Evolutionary conservation across 2,113 vertebrate genomes (phyloP), one percentile per base, ranked within the genome.

Genomic region (Nerophis lumbriciformis): DNA sequence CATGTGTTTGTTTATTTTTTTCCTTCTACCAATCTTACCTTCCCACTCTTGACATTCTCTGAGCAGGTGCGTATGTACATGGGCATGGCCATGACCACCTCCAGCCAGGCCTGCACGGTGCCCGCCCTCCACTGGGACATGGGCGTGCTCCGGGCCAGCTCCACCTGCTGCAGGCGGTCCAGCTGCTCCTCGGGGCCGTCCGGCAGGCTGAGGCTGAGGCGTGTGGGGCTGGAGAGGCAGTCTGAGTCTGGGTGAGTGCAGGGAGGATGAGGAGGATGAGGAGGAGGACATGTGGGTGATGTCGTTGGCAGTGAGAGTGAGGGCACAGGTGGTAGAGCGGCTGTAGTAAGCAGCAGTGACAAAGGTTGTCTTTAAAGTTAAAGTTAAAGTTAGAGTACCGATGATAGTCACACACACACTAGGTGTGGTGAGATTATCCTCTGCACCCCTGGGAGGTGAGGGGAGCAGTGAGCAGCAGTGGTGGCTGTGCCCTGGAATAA

Each of bases 71-170:
- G 92, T 53, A 88, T 91, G 56, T 94, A 94, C 92, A 94, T 94
- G 15, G 93, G 93, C 93, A 94, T 94, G 42, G 93, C 92, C 93
- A 94, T 94, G 82, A 93, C 90, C 59, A 94, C 92, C 83, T 94
- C 93, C 52, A 94, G 91, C 93, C 93, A 94, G 69, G 93, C 91
- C 88, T 93, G 92, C 61, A 94, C 91, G 0, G 93, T 89, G 53
- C 92, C 91, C 0, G 93, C 92, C 82, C 92, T 91, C 93, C 93
- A 94, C 65, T 84, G 91, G 28, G 92, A 93, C 93, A 94, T 94
- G 75, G 91, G 90, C 0, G 88, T 91, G 21, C 71, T 81, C 75
- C 91, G 82, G 56, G 92, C 92, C 55, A 93, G 85, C 85, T 93
- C 93, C 86, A 93, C 93, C 66, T 93, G 92, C 83, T 94, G 93